Base-by-base conservation (phyloP, 2,113 vertebrate species). In the Pelusios castaneus region DNA sequence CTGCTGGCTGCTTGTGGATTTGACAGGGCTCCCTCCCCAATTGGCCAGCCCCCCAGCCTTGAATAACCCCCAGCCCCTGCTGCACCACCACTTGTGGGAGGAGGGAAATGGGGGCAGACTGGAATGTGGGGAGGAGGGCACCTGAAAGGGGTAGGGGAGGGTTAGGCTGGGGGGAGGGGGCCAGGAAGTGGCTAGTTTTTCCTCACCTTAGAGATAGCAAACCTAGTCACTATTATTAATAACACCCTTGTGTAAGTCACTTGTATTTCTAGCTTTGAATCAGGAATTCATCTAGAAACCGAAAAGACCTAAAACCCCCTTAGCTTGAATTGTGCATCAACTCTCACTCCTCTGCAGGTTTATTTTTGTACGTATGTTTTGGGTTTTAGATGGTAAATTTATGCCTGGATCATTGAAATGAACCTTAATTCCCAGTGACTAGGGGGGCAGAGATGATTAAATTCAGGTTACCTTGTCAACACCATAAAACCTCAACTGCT, bases 261-360 rank as follows among this genome's bases (percentile, higher is more conserved):
- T 54, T 84, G n/a, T 14, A 55, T 92, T 92, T 88, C 85, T 95
- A 54, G 31, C 24, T 24, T 93, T 80, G 54, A 89, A 89, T 94
- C 55, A 78, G 54, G 54, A 80, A 92, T 84, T 73, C 86, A 6
- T 80, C 10, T 0, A 27, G 89, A 24, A 31, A 51, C 9, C 11
- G n/a, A 38, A 8, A 38, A 70, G 63, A 70, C 47, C 47, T 47
- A 1, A 75, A 88, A 75, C 49, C 10, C 56, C 92, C 86, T 45
- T 84, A 93, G 47, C 21, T 88, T 85, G 34, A 67, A 43, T 67
- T 27, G 45, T 17, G 52, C 0, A 5, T 51, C 34, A 92, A 60
- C 4, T 76, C 91, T 90, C 60, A 29, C 60, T 16, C 0, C 0
- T 89, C 80, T 89, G 17, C 47, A 7, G 41, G 41, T 14, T 76